Base-by-base conservation (phyloP, 2,888 invertebrate genomes). In the Clunio marinus region DNA sequence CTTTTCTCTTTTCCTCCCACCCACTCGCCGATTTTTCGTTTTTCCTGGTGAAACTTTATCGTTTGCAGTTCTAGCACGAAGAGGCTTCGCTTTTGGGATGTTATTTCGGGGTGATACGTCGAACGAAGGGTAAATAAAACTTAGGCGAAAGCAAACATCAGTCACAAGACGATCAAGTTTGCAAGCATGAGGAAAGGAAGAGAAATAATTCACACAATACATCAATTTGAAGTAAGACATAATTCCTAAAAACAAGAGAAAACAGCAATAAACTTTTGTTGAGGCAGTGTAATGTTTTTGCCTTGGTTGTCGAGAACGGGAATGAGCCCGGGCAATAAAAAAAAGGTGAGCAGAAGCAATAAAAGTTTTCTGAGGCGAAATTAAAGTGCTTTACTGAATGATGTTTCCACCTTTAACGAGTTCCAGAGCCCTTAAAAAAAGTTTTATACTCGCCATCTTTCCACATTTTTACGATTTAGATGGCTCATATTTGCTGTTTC, bases 261-360 rank as follows among this genome's bases (percentile, higher is more conserved):
- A 51, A 51, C 51, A 51, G 51, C 51, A 20, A 17, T 51, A 51
- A 51, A 51, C 41, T 15, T 2, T n/a, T 2, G 41, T 4, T 17
- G 51, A 20, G 22, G 51, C n/a, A 51, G 10, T 3, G 51, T 17
- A 51, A 51, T 51, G 17, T 51, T 51, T 41, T 41, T 41, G n/a
- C 41, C n/a, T n/a, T n/a, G n/a, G n/a, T n/a, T n/a, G n/a, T n/a
- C n/a, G n/a, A n/a, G n/a, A n/a, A n/a, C n/a, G n/a, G n/a, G n/a
- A n/a, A n/a, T n/a, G 15, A 41, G 41, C 51, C 51, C 17, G 20
- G 51, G 51, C 51, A 51, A 51, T 51, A 51, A 51, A 41, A n/a
- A n/a, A 41, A 51, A 41, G 51, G 51, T 51, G 51, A 51, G 51
- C 22, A 17, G 22, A 22, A 22, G 51, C 51, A 51, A 51, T 51